Evolutionary conservation across 1,140 invertebrate genomes (phyloP).

Genomic region (Copidosoma floridanum): DNA sequence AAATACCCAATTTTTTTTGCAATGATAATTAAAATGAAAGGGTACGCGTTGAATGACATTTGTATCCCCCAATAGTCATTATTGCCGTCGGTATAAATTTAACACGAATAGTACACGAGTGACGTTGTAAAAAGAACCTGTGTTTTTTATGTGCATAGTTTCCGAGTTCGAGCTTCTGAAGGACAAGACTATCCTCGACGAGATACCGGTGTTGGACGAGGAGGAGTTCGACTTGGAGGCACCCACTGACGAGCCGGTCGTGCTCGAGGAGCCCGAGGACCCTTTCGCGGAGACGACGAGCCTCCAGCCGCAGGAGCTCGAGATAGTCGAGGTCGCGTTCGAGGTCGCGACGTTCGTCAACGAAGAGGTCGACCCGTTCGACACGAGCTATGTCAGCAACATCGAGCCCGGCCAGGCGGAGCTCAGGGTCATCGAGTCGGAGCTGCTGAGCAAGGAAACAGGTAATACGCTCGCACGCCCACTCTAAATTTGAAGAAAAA

Average conservation of each 20-base stretch:
- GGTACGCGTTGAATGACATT: too few species aligned
- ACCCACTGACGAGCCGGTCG: conserved; percentile 29
- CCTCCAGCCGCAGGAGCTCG: conserved; percentile 34
- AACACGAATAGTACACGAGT: too few species aligned
- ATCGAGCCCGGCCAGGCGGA: conserved; percentile 69
- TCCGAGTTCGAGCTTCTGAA: conserved; percentile 50
- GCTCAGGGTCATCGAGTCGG: conserved; percentile 64
- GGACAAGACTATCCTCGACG: conserved; percentile 50
- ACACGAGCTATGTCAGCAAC: conserved; percentile 79
- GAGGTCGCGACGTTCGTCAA: conserved; percentile 51
- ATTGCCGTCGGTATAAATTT: too few species aligned
- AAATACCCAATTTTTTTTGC: too few species aligned
- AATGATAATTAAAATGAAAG: too few species aligned
- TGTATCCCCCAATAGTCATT: conserved; percentile 39
- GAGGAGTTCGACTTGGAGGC: conserved; percentile 51
- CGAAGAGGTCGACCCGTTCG: conserved; percentile 78
- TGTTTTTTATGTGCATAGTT: too few species aligned
- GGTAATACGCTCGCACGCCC: too few species aligned
- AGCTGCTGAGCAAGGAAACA: too few species aligned
- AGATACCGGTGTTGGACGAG: conserved; percentile 53
- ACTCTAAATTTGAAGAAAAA: too few species aligned
- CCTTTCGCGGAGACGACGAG: conserved; percentile 47
- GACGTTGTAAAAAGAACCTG: too few species aligned
- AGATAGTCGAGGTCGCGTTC: conserved; percentile 51
- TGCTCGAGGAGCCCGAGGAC: conserved; percentile 46